Evolutionary conservation across 2,888 invertebrate genomes (phyloP).

Genomic region (Julus scanicus): DNA sequence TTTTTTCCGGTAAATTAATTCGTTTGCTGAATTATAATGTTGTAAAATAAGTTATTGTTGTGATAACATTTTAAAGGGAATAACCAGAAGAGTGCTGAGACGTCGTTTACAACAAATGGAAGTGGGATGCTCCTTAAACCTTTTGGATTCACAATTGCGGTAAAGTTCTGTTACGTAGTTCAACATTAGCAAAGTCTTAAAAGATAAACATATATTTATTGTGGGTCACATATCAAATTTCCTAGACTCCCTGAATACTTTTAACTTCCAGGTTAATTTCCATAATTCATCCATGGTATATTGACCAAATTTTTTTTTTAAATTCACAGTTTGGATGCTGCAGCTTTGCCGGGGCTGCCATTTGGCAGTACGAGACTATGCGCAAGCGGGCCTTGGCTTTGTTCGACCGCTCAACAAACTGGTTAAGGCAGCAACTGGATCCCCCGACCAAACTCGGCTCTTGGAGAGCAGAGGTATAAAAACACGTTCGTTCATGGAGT

Average conservation of each 20-base stretch:
- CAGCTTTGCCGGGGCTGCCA: conserved; percentile 79
- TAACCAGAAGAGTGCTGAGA: conserved; percentile 4
- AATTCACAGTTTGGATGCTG: conserved; percentile 73
- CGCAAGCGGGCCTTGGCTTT: conserved; percentile 61
- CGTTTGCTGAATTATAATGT: not conserved
- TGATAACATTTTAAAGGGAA: not conserved
- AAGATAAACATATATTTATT: too few species aligned
- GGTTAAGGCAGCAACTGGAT: conserved; percentile 5
- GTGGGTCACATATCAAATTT: not conserved
- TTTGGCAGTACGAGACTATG: conserved; percentile 87
- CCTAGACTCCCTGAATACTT: conserved; percentile 56
- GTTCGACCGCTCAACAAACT: conserved; percentile 44
- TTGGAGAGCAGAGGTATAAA: conserved; percentile 46
- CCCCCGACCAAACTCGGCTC: not conserved
- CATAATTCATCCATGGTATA: not conserved
- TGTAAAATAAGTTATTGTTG: not conserved
- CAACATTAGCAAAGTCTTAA: too few species aligned
- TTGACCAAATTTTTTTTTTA: not conserved
- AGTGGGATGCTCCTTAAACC: conserved; percentile 4
- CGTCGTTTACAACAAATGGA: not conserved
- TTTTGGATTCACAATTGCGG: conserved; percentile 28
- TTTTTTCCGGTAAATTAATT: not conserved
- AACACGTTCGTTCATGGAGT: not conserved
- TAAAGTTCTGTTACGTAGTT: not conserved
- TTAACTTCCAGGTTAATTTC: conserved; percentile 57